These are phyloP conservation scores for Aphrophora alni DNA, from an alignment of 2,888 invertebrate species.

Conservation along the genomic window DNA sequence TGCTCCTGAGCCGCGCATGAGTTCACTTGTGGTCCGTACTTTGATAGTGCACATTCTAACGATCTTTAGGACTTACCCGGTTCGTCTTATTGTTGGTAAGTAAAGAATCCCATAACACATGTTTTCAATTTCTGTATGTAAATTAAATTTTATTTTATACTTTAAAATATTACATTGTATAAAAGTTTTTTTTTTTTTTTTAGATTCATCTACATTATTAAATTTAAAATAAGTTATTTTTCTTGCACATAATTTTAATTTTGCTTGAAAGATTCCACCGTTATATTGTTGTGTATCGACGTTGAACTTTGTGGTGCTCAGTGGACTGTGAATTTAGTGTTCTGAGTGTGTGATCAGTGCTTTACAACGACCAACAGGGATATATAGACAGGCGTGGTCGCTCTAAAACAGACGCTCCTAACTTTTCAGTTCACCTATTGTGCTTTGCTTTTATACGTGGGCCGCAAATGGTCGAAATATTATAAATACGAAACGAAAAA, in stretches of 20 bases:
- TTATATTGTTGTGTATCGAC: neutral
- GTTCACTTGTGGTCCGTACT: slow-evolving; percentile 2
- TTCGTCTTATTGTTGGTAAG: neutral
- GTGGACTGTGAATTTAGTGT: neutral
- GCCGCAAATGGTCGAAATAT: neutral
- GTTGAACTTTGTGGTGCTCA: neutral
- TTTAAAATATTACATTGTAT: neutral
- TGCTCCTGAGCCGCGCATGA: slow-evolving; percentile 9
- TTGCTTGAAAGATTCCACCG: neutral
- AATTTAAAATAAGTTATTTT: no score
- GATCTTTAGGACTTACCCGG: neutral
- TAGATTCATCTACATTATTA: no score
- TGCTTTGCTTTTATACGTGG: neutral
- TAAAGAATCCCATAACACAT: neutral
- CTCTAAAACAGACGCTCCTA: neutral
- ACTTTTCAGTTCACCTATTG: no score
- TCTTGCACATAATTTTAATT: neutral
- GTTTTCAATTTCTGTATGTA: neutral
- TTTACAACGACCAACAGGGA: neutral
- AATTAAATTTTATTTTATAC: neutral
- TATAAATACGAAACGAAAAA: no score
- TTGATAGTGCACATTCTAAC: slow-evolving; percentile 5
- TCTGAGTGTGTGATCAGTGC: neutral
- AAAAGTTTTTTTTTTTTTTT: neutral
- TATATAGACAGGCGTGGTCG: neutral